These are phyloP conservation scores for Chloroclystis v-ata DNA, from an alignment of 2,888 invertebrate genomes.

Conservation along the genomic window DNA sequence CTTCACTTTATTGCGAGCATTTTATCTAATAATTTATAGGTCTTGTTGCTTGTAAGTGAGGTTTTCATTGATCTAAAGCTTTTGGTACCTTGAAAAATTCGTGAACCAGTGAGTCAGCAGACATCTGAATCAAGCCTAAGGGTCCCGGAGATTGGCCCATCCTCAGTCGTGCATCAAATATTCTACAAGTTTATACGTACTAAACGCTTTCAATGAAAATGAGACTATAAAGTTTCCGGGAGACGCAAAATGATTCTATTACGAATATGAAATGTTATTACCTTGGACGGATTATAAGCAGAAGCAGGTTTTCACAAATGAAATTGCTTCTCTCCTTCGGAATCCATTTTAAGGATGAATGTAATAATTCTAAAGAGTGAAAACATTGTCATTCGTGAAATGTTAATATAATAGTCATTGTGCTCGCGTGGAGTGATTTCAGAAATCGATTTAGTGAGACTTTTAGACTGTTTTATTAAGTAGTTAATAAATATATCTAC, in stretches of 20 bases:
- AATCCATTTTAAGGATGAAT: slow-evolving; percentile 77
- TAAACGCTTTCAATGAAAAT: slow-evolving; percentile 77
- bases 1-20: too few relatives aligned
- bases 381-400: slow-evolving; percentile 61
- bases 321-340: slow-evolving; percentile 76
- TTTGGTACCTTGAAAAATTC: too few relatives aligned
- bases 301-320: slow-evolving; percentile 76
- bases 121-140: slow-evolving; percentile 15
- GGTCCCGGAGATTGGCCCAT: slow-evolving; percentile 65
- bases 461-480: too few relatives aligned
- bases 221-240: slow-evolving; percentile 76
- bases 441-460: too few relatives aligned
- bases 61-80: too few relatives aligned
- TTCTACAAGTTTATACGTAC: slow-evolving; percentile 74
- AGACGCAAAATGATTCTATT: slow-evolving; percentile 77
- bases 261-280: slow-evolving; percentile 79
- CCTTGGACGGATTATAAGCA: slow-evolving; percentile 77
- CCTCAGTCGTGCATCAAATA: slow-evolving; percentile 67
- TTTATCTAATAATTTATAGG: too few relatives aligned
- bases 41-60: too few relatives aligned
- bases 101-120: too few relatives aligned
- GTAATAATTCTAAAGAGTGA: slow-evolving; percentile 74
- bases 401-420: slow-evolving; percentile 24
- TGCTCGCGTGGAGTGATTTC: slow-evolving; percentile 7
- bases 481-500: too few relatives aligned